A percentile compares a stretch with the other conserved stretches of the same genome.
Evolutionary conservation across 1,140 invertebrate genomes (phyloP).

Genomic region (Drosophila teissieri): DNA sequence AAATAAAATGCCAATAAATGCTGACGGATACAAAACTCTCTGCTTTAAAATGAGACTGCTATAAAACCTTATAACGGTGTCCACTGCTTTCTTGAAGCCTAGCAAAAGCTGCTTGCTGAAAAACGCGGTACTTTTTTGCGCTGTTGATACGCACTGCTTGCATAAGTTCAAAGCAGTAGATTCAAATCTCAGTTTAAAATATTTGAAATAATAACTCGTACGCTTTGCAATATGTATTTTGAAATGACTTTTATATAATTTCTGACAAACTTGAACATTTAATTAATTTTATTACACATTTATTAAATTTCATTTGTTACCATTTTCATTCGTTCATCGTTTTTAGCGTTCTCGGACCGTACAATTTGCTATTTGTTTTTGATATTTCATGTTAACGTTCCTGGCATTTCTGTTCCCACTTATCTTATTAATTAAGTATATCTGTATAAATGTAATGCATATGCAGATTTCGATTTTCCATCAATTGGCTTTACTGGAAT

Average conservation of each 20-base stretch:
- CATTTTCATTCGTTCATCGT: constrained; percentile 60
- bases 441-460: constrained; percentile 17
- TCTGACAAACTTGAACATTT: constrained; percentile 83
- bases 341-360: constrained; percentile 16
- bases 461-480: neutral
- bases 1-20: neutral
- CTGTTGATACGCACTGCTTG: neutral
- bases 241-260: constrained; percentile 74
- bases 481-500: constrained; percentile 21
- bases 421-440: constrained; percentile 23
- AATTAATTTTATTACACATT: constrained; percentile 76
- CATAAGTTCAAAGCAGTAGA: neutral
- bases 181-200: neutral
- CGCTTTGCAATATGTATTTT: constrained; percentile 49
- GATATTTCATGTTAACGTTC: constrained; percentile 47
- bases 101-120: neutral
- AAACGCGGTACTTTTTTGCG: neutral
- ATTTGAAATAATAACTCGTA: neutral
- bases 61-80: neutral
- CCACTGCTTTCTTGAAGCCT: neutral
- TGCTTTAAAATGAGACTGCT: neutral
- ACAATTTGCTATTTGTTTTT: constrained; percentile 17
- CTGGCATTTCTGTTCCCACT: constrained; percentile 48
- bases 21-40: neutral
- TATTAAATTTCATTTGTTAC: constrained; percentile 82